A percentile compares a stretch with the other conserved stretches of the same genome.
These are phyloP conservation scores for Phylloscopus whistleri DNA, from an alignment of 2,113 vertebrate species.

Conservation along the genomic window DNA sequence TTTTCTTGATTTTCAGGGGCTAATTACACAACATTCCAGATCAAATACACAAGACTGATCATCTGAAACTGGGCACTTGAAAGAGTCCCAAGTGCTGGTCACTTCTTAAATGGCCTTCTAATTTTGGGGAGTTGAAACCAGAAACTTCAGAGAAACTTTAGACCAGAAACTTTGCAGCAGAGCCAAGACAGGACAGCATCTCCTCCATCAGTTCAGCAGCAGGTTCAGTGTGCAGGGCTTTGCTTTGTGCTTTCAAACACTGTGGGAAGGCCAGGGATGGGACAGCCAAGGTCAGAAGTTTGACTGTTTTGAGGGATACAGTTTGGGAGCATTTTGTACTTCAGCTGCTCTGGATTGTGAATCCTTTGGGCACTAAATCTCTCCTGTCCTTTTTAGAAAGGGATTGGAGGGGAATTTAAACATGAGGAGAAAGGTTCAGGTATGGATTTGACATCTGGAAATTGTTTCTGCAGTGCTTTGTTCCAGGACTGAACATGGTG, in stretches of 20 bases:
- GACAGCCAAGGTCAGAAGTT: not conserved
- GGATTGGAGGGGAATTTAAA: not conserved
- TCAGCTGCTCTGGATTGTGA: not conserved
- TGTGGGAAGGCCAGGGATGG: not conserved
- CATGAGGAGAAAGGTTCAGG: not conserved
- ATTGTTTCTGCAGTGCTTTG: not conserved
- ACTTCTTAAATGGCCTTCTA: not conserved
- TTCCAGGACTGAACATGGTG: not conserved
- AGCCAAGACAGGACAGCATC: not conserved
- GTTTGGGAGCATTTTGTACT: not conserved
- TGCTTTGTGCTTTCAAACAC: not conserved
- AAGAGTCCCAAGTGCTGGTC: not conserved
- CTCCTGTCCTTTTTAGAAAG: conserved; percentile 5
- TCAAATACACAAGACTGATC: not conserved
- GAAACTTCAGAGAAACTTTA: not conserved
- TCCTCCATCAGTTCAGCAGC: not conserved
- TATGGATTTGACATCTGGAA: not conserved
- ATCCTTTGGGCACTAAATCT: not conserved
- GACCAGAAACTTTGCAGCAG: not conserved
- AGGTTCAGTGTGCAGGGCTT: not conserved
- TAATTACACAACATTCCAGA: not conserved
- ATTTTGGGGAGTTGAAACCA: not conserved
- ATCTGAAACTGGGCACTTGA: not conserved
- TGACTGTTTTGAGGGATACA: not conserved
- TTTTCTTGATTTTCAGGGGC: not conserved